Conservation (phyloP, 2,888 invertebrate genomes). For the Dryobota labecula region DNA sequence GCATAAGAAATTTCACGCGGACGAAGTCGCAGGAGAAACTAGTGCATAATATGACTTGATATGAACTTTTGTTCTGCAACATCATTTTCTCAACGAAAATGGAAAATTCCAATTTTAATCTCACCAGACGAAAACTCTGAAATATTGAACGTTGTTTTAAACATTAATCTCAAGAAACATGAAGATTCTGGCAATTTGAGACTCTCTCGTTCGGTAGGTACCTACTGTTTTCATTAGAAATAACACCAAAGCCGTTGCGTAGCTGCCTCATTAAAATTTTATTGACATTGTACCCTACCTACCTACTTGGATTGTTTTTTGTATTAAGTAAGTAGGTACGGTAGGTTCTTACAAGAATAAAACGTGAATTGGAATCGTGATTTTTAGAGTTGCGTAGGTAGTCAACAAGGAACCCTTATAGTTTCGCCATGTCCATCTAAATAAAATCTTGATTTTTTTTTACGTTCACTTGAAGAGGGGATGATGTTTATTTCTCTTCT, state of each 20-base stretch:
- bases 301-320: conserved; percentile 4
- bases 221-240: conserved; percentile 34
- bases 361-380: neutral
- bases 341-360: neutral
- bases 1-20: too few species aligned
- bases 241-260: conserved; percentile 7
- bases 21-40: too few species aligned
- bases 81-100: neutral
- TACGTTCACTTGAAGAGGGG: too few species aligned
- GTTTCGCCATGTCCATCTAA: too few species aligned
- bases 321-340: neutral
- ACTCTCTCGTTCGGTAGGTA: conserved; percentile 7
- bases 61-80: neutral
- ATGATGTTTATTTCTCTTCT: too few species aligned
- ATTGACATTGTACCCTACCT: conserved; percentile 1
- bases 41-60: neutral
- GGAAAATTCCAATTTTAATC: neutral
- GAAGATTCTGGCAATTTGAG: conserved; percentile 25
- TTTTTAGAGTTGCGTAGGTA: too few species aligned
- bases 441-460: too few species aligned
- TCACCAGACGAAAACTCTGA: conserved; percentile 2
- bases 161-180: conserved; percentile 30
- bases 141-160: conserved; percentile 18
- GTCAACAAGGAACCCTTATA: too few species aligned
- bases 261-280: conserved; percentile 33